phyloP scores from a whole-genome alignment of 1,140 invertebrate species.

The Polypedilum pembai region DNA sequence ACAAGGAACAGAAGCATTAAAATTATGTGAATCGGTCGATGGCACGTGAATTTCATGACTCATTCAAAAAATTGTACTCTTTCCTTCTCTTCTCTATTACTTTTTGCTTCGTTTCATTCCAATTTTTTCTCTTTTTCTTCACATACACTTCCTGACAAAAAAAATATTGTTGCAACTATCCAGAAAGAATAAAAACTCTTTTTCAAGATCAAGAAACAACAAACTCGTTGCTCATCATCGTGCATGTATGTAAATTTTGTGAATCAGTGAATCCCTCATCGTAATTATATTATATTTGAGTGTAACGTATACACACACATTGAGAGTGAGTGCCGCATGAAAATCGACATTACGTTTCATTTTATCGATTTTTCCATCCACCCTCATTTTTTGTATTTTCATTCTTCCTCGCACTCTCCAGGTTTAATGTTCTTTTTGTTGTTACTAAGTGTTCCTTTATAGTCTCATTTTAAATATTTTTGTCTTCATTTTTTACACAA shows the following conservation, averaged over 20 bases:
- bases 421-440: background rate
- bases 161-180: background rate
- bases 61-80: background rate
- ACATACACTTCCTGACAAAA: background rate
- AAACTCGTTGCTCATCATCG: background rate
- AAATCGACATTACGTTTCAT: background rate
- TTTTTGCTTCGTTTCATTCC: background rate
- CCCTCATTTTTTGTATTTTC: background rate
- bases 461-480: too few species aligned
- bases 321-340: background rate
- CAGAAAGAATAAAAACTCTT: background rate
- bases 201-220: background rate
- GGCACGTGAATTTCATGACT: conserved; percentile 10
- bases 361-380: conserved; percentile 18
- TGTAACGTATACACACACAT: background rate
- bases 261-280: background rate
- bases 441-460: background rate
- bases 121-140: too few species aligned
- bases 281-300: background rate
- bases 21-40: background rate
- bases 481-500: background rate
- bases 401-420: background rate
- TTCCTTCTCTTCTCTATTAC: background rate
- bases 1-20: background rate
- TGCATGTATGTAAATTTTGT: background rate